phyloP scores from a whole-genome alignment of 2,113 vertebrate genomes.

The Aviceda subcristata region DNA sequence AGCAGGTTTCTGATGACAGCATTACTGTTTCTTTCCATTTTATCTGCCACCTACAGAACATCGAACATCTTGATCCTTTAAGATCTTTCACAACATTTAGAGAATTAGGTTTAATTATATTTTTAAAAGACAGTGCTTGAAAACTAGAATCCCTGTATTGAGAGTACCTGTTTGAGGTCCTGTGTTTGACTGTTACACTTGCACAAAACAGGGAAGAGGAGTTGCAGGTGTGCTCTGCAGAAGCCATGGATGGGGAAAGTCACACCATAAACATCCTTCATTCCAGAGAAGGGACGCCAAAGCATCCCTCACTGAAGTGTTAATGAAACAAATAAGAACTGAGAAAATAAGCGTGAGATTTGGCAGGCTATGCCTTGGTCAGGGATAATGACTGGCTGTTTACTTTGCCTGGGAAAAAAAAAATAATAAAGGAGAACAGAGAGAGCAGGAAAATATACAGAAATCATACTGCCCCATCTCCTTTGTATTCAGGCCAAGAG shows the following conservation, averaged over 20 bases:
- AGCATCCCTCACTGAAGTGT: neutral
- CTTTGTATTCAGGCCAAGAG: neutral
- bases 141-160: neutral
- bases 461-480: neutral
- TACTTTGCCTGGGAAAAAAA: neutral
- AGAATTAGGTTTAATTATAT: neutral
- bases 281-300: neutral
- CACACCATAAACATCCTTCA: neutral
- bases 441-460: neutral
- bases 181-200: rapidly evolving
- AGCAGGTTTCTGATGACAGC: neutral
- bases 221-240: neutral
- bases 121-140: neutral
- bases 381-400: neutral
- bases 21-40: neutral
- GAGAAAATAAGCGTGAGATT: neutral
- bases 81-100: neutral
- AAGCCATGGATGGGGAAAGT: neutral
- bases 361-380: neutral
- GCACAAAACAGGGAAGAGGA: neutral
- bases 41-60: neutral
- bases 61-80: neutral
- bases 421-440: neutral
- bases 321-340: neutral
- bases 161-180: neutral